Evolutionary conservation across 2,797 vertebrate genomes (phyloP), one percentile per base, ranked within the genome.

Genomic region (Chloroceryle amazona): DNA sequence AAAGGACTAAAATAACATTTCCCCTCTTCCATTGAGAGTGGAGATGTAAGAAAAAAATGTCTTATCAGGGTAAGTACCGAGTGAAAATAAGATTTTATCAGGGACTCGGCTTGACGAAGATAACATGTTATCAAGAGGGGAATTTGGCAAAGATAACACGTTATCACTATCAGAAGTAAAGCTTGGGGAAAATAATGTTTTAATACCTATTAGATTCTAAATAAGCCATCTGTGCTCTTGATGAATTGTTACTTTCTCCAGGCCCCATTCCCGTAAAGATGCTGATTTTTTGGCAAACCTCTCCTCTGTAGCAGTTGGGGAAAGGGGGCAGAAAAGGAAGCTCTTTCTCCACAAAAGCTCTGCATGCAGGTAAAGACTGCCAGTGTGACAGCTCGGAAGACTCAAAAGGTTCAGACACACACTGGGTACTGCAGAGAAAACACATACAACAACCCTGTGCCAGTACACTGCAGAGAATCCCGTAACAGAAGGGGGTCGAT

Each of bases 181-280:
- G 90, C 90, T 93, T 93, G 89, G 90, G 94, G 95, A 95, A 98
- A 98, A 97, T 86, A 97, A 68, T 85, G 73, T 91, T 93, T 95
- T 97, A 96, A 98, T 97, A 95, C 85, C 94, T 96, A 96, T 96
- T 96, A 97, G 82, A 89, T 73, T 96, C 93, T 96, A 97, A 97
- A 96, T 93, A 94, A 95, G 83, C 93, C 94, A 94, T 95, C 94
- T 96, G 96, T 83, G 42, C 91, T 94, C 52, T 88, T 90, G 94
- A 96, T 29, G 78, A 94, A 97, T 68, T 94, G 74, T 93, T 96
- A 88, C 96, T 97, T 97, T 96, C 91, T 96, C 82, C 75, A 83
- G 95, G 82, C n/a, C 44, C 49, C 83, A 57, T 39, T 94, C 83
- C 55, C 79, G 93, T 78, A 93, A 96, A 86, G 73, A 94, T 15